Conservation (phyloP, 2,797 vertebrate genomes). For the Brotula barbata region DNA sequence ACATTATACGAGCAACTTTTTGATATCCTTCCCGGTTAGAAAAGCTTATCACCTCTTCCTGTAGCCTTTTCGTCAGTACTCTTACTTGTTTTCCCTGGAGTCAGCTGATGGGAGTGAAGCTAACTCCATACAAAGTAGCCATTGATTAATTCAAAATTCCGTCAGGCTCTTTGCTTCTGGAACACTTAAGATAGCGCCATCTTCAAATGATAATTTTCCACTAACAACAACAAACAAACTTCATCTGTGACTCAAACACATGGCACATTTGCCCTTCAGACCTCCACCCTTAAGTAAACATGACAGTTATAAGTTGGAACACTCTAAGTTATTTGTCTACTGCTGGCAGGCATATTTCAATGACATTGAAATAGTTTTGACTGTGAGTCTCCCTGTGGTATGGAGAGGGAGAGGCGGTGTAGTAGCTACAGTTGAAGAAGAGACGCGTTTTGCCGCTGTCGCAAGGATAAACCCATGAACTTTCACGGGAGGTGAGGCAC, state of each 20-base stretch:
- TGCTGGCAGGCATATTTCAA: constrained; percentile 1
- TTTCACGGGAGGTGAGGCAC: neutral
- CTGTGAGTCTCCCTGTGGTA: constrained; percentile 3
- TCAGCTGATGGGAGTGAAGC: no score
- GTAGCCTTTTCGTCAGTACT: no score
- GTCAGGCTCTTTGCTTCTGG: neutral
- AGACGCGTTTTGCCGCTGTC: constrained; percentile 20
- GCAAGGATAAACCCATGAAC: constrained; percentile 13
- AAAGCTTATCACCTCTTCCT: no score
- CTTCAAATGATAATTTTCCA: neutral
- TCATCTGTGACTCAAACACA: constrained; percentile 1
- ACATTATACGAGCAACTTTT: no score
- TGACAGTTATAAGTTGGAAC: constrained; percentile 22
- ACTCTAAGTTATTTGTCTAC: neutral
- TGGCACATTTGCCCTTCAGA: constrained; percentile 15
- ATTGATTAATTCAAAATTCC: neutral
- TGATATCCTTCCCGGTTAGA: no score
- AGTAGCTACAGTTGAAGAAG: neutral
- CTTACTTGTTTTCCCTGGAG: no score
- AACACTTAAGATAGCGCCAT: neutral
- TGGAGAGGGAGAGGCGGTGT: neutral
- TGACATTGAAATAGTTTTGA: constrained; percentile 28
- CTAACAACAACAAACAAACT: neutral
- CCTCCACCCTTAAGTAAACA: constrained; percentile 42
- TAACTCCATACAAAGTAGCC: neutral